Percentiles rank a stretch among this genome's conserved stretches.
Conservation (phyloP, 2,888 invertebrate species). For the Trissoscelio sp. region DNA sequence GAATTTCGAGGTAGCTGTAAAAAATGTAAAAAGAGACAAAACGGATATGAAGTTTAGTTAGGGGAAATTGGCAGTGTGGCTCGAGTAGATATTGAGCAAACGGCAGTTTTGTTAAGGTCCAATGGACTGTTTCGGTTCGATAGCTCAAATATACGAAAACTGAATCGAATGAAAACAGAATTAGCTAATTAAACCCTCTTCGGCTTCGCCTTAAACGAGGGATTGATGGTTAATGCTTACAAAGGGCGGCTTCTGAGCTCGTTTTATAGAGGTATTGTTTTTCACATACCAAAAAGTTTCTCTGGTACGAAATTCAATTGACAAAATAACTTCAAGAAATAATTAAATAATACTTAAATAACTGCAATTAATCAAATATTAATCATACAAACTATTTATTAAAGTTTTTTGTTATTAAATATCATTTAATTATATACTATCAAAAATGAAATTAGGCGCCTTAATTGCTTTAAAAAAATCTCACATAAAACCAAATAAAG, state of each 20-base stretch:
- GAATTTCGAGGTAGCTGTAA: conserved; percentile 4
- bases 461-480: no score
- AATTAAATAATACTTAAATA: no score
- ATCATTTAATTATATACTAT: no score
- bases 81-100: conserved; percentile 60
- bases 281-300: not conserved
- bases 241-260: not conserved
- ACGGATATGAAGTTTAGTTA: conserved; percentile 33
- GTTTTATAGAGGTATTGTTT: conserved; percentile 28
- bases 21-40: not conserved
- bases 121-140: conserved; percentile 19
- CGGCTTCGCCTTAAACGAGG: conserved; percentile 61
- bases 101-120: conserved; percentile 69
- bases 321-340: not conserved
- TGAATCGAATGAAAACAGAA: conserved; percentile 73
- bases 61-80: conserved; percentile 31
- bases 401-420: no score
- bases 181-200: conserved; percentile 75
- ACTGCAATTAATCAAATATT: no score
- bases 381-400: no score
- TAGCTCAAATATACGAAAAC: conserved; percentile 39
- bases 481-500: no score
- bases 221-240: conserved; percentile 35
- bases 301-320: not conserved
- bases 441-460: no score